Conservation (phyloP, 2,113 vertebrate genomes). For the Uria lomvia region DNA sequence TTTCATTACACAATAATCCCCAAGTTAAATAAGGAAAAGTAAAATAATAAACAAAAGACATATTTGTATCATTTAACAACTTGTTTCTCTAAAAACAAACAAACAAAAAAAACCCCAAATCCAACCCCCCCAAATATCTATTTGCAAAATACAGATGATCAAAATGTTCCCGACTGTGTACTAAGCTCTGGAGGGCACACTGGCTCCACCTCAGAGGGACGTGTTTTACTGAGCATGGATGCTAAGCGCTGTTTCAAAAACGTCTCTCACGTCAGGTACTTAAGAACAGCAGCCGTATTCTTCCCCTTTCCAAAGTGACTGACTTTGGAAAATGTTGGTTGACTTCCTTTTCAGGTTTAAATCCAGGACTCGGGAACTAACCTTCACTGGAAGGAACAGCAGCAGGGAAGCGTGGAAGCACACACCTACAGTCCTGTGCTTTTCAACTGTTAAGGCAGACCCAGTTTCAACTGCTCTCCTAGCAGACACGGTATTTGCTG, state of each 20-base stretch:
- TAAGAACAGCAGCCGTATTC: neutral
- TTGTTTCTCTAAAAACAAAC: neutral
- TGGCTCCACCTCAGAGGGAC: neutral
- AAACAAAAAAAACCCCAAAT: neutral
- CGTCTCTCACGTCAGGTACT: neutral
- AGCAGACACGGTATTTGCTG: neutral
- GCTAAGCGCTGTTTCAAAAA: neutral
- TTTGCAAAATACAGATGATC: neutral
- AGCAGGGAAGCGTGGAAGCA: neutral
- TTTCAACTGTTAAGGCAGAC: neutral
- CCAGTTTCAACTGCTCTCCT: neutral
- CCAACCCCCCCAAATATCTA: neutral
- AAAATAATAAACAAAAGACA: neutral
- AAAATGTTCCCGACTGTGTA: neutral
- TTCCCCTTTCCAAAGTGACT: neutral
- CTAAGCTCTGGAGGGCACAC: neutral
- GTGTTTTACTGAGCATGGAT: neutral
- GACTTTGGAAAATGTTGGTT: neutral
- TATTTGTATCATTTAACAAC: neutral
- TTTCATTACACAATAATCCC: neutral
- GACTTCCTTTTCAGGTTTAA: neutral
- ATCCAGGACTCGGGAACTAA: neutral
- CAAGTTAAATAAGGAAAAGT: neutral
- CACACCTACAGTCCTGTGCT: neutral
- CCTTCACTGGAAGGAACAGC: neutral